phyloP scores from a whole-genome alignment of 2,113 vertebrate species.

The Sander vitreus region DNA sequence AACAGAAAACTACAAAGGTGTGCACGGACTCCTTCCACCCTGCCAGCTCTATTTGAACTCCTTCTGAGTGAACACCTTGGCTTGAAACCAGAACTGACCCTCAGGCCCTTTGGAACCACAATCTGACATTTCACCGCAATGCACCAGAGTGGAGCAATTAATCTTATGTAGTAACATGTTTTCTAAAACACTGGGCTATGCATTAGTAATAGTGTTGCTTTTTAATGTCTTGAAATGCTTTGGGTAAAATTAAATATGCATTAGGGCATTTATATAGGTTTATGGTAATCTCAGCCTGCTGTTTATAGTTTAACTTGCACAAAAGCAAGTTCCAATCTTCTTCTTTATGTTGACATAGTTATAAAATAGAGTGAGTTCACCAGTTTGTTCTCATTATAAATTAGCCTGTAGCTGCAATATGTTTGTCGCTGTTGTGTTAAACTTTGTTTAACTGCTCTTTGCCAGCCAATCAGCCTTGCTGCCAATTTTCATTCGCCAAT shows the following conservation, averaged over 20 bases:
- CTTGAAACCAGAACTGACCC: background rate
- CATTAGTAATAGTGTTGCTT: background rate
- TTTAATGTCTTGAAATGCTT: background rate
- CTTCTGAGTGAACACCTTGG: slow-evolving; percentile 32
- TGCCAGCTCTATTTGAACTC: slow-evolving; percentile 43
- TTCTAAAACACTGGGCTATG: background rate
- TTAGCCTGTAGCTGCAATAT: slow-evolving; percentile 24
- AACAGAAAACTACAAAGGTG: slow-evolving; percentile 47
- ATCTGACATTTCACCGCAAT: slow-evolving; percentile 18
- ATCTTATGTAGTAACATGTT: background rate
- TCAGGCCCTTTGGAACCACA: background rate
- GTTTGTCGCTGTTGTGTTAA: slow-evolving; percentile 5
- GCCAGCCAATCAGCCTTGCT: background rate
- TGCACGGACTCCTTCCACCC: slow-evolving; percentile 4
- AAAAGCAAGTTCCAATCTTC: background rate
- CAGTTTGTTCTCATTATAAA: slow-evolving; percentile 38
- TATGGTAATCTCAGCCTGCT: background rate
- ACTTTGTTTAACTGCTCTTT: background rate
- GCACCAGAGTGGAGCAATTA: slow-evolving; percentile 6
- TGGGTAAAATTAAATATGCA: background rate
- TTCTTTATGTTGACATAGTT: background rate
- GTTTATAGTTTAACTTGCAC: background rate
- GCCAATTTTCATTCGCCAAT: too few relatives aligned
- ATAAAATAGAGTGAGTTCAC: background rate
- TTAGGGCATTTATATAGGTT: background rate